Conservation (phyloP, 2,113 vertebrate genomes). For the Girardinichthys multiradiatus region DNA sequence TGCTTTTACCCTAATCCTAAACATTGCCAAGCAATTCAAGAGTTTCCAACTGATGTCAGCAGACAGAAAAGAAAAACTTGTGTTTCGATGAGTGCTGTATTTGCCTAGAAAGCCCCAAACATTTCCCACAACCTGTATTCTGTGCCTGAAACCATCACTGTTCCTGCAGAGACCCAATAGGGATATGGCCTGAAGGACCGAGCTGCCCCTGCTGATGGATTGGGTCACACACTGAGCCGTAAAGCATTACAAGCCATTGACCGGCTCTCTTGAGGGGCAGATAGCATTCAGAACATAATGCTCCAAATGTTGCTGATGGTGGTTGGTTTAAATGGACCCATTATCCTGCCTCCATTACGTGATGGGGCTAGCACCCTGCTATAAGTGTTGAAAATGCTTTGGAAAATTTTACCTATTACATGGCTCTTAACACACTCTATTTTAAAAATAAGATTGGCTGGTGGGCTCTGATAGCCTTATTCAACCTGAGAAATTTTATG, state of each 20-base stretch:
- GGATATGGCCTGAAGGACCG: neutral
- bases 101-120: slow-evolving; percentile 1
- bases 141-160: slow-evolving; percentile 22
- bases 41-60: slow-evolving; percentile 32
- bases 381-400: slow-evolving; percentile 13
- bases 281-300: slow-evolving; percentile 44
- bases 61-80: slow-evolving; percentile 25
- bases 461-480: neutral
- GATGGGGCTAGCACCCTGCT: slow-evolving; percentile 22
- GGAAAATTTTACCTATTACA: slow-evolving; percentile 17
- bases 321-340: slow-evolving; percentile 40
- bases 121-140: slow-evolving; percentile 34
- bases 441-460: neutral
- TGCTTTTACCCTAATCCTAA: slow-evolving; percentile 37
- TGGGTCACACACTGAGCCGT: slow-evolving; percentile 20
- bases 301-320: slow-evolving; percentile 37
- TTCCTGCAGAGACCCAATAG: slow-evolving; percentile 23
- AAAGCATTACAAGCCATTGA: slow-evolving; percentile 47
- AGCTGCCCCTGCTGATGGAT: neutral
- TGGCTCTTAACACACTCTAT: neutral
- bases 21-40: slow-evolving; percentile 9
- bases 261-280: slow-evolving; percentile 18
- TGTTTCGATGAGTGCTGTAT: neutral
- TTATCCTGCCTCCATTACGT: slow-evolving; percentile 43
- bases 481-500: neutral